Evolutionary conservation across 1,140 invertebrate species (phyloP).

Genomic region (Eumeta japonica): DNA sequence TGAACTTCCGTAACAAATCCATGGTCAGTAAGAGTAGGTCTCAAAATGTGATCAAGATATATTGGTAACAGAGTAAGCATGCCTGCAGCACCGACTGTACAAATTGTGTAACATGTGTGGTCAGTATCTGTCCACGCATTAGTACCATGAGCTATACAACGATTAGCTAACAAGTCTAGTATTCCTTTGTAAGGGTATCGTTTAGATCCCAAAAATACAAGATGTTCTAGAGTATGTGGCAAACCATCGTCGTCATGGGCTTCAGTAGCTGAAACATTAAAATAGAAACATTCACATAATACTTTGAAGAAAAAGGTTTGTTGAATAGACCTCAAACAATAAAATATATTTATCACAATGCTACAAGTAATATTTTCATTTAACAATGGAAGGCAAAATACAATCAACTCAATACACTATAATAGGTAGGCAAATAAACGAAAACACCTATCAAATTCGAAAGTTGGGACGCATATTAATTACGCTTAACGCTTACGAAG

Average conservation of each 20-base stretch:
- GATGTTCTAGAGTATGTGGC: slow-evolving; percentile 89
- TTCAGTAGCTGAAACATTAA: slow-evolving; percentile 75
- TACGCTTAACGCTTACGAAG: no score
- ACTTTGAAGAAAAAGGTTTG: background rate
- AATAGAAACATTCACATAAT: no score
- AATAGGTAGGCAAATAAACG: no score
- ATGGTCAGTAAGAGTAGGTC: slow-evolving; percentile 77
- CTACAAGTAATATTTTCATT: no score
- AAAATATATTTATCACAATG: no score
- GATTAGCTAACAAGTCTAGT: slow-evolving; percentile 83
- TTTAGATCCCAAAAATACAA: slow-evolving; percentile 88
- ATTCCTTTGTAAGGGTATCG: slow-evolving; percentile 89
- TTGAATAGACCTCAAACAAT: background rate
- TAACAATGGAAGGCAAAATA: no score
- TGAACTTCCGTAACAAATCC: slow-evolving; percentile 89
- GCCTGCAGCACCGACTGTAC: slow-evolving; percentile 82
- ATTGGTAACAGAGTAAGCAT: slow-evolving; percentile 87
- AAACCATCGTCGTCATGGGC: slow-evolving; percentile 88
- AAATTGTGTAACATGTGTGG: slow-evolving; percentile 87
- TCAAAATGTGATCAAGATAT: slow-evolving; percentile 87
- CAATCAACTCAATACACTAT: no score
- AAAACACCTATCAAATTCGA: no score
- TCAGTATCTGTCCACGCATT: slow-evolving; percentile 85
- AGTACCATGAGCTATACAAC: slow-evolving; percentile 86
- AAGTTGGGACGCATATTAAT: slow-evolving; percentile 4